phyloP scores from a whole-genome alignment of 2,888 invertebrate genomes.

The Cinara cedri region DNA sequence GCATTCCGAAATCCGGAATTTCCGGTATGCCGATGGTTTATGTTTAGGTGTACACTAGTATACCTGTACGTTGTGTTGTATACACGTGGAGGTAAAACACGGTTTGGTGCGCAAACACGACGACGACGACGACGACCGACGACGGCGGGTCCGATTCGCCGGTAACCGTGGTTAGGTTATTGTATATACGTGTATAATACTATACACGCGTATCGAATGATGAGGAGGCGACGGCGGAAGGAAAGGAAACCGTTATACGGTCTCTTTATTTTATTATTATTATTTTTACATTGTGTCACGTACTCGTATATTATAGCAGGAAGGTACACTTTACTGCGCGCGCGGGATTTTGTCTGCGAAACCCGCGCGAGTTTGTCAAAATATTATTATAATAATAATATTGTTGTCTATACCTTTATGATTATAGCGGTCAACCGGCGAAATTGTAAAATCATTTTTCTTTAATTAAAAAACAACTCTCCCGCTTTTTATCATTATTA shows the following conservation, averaged over 20 bases:
- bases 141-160: neutral
- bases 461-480: no score
- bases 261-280: constrained; percentile 41
- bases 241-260: constrained; percentile 51
- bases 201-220: neutral
- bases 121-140: neutral
- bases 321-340: neutral
- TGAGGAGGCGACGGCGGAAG: neutral
- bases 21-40: constrained; percentile 32
- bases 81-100: constrained; percentile 28
- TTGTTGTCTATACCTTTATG: no score
- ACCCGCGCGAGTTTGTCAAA: no score
- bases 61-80: no score
- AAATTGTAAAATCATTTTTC: no score
- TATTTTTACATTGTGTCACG: constrained; percentile 47
- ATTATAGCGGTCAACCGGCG: no score
- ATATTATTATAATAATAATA: no score
- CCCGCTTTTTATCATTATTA: no score
- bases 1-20: constrained; percentile 41
- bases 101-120: constrained; percentile 2
- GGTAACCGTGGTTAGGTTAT: neutral
- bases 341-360: no score
- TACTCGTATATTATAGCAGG: neutral
- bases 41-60: neutral
- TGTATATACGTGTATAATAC: no score